Evolutionary conservation across 2,888 invertebrate species (phyloP), one percentile per base, ranked within the genome.

Genomic region (Drosophila mimica): DNA sequence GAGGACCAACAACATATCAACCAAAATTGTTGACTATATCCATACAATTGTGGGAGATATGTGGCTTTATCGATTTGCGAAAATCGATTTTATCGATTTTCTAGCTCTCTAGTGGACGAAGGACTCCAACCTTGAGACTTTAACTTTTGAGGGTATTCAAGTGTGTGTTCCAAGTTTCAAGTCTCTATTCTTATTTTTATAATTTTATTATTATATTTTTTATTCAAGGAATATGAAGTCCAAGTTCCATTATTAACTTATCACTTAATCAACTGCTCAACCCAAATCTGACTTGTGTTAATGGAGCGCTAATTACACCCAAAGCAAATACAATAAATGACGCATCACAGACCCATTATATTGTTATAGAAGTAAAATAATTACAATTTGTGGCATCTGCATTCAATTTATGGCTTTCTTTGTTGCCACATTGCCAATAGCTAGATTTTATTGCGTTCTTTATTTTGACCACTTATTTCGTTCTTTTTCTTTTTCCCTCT

Each of bases 301-400:
- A 43, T 60, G 52, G 51, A 34, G 30, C 30, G 33, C 43, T 57
- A 4, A 63, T 48, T 54, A 25, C 6, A 2, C 25, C 33, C 25
- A 56, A 40, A 52, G 30, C 15, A 51, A 57, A 36, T 43, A 58
- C 58, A 40, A 33, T 30, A 25, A 56, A 61, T 61, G 56, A 40
- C 13, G 11, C 30, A 15, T 7, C 52, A 30, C 43, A 34, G 11
- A 40, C 20, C 17, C 34, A 40, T 59, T 69, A 20, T 11, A 59
- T n/a, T 38, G 46, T 30, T 52, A 25, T 20, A 11, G 7, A 52
- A 46, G 38, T 63, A 52, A 79, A 57, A 60, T 80, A 89, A 86
- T 87, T 83, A 82, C 73, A 83, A 82, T 83, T 87, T 89, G 88
- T 86, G 67, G 76, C 83, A 79, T 71, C 82, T 88, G 88, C 81